These are phyloP conservation scores for Theretra japonica DNA, from an alignment of 2,888 invertebrate species.

Conservation along the genomic window DNA sequence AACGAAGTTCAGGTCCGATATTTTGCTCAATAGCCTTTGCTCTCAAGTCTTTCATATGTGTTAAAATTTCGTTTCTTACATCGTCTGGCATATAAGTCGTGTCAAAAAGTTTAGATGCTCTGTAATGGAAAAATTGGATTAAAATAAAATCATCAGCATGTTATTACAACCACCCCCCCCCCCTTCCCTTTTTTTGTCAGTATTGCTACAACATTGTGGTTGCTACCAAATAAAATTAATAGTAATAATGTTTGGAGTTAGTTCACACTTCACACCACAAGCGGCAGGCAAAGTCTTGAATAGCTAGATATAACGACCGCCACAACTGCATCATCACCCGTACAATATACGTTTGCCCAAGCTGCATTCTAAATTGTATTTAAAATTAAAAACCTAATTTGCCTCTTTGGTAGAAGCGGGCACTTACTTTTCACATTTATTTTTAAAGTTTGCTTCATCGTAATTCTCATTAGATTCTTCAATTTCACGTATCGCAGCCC, in stretches of 20 bases:
- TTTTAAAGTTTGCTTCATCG: constrained; percentile 74
- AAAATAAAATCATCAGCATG: neutral
- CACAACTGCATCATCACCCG: too few relatives aligned
- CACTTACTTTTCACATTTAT: constrained; percentile 74
- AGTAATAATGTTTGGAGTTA: too few relatives aligned
- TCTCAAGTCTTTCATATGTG: constrained; percentile 60
- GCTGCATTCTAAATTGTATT: too few relatives aligned
- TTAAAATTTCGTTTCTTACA: constrained; percentile 66
- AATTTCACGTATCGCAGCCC: constrained; percentile 76
- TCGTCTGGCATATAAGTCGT: constrained; percentile 66
- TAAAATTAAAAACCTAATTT: neutral
- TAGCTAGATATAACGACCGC: too few relatives aligned
- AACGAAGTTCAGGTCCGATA: constrained; percentile 66
- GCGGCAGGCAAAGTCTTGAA: too few relatives aligned
- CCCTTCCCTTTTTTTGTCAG: too few relatives aligned
- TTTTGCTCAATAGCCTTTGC: constrained; percentile 56
- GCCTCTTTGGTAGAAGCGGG: neutral
- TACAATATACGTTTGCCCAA: too few relatives aligned
- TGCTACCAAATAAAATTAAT: too few relatives aligned
- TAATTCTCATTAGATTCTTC: constrained; percentile 80
- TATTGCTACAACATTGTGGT: too few relatives aligned
- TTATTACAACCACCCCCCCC: too few relatives aligned
- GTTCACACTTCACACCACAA: too few relatives aligned
- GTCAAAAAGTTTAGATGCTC: constrained; percentile 73
- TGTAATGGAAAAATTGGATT: constrained; percentile 48